Evolutionary conservation across 1,140 invertebrate genomes (phyloP), one percentile per base, ranked within the genome.

Genomic region (Calephelis virginiensis): DNA sequence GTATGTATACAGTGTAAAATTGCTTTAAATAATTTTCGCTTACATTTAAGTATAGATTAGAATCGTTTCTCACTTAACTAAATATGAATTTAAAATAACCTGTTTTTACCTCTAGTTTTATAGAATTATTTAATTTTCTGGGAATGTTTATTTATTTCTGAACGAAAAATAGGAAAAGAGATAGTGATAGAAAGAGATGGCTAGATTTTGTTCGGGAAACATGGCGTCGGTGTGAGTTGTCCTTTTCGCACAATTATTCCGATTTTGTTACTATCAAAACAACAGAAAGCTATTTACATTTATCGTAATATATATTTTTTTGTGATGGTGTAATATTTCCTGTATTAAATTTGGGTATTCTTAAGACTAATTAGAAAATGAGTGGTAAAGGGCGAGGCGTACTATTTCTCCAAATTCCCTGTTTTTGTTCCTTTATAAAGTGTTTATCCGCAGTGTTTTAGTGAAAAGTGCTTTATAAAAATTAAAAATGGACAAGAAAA

Each of bases 401-500:
- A 73, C 66, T 61, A 61, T 11, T 68, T 37, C 40, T 38, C 28
- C 46, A 17, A 61, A 66, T 64, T 56, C 12, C 12, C 45, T 70
- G 75, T 70, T 64, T 66, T 74, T 64, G 56, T 73, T 64, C 69
- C 14, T 71, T 49, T 68, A 61, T 49, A 48, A 64, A 67, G 70
- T 70, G 69, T 78, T 50, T 73, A 74, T 72, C 69, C 63, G 68
- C 50, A 70, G 71, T 70, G 67, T 78, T 77, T 63, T 78, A 78
- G 74, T 76, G 68, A 60, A 46, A 70, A 11, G 69, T n/a, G 10
- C 28, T 59, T 49, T 43, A 40, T 45, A 63, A 61, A 59, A 66
- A 70, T 50, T 75, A 78, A 87, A 89, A 82, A 92, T 92, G 90
- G 90, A 92, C 81, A 92, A 92, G 75, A 92, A 92, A 82, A 89